Conservation (phyloP, 37 sponge, comb jelly and placozoan genomes). For the Haliclona indistincta region DNA sequence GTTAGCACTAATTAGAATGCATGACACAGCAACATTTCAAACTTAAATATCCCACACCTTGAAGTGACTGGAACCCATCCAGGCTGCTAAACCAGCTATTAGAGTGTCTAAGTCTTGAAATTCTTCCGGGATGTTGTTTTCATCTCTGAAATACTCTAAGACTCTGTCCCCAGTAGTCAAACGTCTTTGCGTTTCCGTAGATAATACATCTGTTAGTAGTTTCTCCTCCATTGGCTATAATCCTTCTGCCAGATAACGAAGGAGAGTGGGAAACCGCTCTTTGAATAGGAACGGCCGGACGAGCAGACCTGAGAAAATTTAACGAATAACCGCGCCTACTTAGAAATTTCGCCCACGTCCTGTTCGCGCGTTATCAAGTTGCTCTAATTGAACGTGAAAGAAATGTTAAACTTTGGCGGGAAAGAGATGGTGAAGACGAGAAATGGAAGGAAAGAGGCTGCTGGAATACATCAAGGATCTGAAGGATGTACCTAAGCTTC, state of each 20-base stretch:
- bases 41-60: conserved; percentile 31
- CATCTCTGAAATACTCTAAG: conserved; percentile 36
- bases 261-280: background rate
- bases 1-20: background rate
- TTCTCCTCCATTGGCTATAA: conserved; percentile 44
- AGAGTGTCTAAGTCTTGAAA: conserved; percentile 66
- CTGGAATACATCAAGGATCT: no score
- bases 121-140: conserved; percentile 12
- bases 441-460: background rate
- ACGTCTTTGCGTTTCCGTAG: conserved; percentile 62
- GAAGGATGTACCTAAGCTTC: no score
- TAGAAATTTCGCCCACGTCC: no score
- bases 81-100: conserved; percentile 36
- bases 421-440: background rate
- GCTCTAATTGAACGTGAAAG: background rate
- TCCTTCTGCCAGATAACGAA: background rate
- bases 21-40: background rate
- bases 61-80: conserved; percentile 68
- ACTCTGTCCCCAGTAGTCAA: conserved; percentile 57
- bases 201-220: conserved; percentile 48
- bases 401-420: background rate
- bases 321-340: no score
- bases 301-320: background rate
- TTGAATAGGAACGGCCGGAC: background rate
- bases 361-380: background rate